phyloP scores from a whole-genome alignment of 2,113 vertebrate genomes.

The Centropus bengalensis region DNA sequence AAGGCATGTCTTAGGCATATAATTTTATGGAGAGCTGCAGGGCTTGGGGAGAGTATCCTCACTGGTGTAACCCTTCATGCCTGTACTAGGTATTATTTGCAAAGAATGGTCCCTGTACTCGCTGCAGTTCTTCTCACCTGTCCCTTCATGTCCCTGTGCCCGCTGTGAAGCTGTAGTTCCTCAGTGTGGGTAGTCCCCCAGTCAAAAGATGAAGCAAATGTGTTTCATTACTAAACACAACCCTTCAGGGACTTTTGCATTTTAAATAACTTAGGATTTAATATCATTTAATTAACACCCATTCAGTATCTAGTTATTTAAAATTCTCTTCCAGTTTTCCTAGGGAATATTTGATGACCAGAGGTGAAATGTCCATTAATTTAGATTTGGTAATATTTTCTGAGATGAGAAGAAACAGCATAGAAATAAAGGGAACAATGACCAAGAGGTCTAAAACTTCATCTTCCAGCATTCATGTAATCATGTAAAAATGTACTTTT shows the following conservation, averaged over 20 bases:
- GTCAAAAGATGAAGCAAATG: neutral
- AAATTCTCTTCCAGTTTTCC: neutral
- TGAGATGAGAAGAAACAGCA: neutral
- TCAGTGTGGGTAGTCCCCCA: neutral
- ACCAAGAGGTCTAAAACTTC: neutral
- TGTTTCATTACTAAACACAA: neutral
- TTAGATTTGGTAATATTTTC: neutral
- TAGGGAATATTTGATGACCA: neutral
- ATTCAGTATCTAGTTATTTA: neutral
- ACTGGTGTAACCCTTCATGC: accelerated
- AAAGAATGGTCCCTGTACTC: neutral
- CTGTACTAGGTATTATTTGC: neutral
- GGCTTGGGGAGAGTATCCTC: neutral
- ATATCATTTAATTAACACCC: neutral
- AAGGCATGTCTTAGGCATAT: neutral
- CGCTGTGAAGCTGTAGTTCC: neutral
- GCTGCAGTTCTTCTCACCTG: neutral
- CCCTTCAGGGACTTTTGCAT: neutral
- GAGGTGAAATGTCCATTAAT: neutral
- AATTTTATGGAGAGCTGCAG: neutral
- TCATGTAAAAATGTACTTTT: neutral
- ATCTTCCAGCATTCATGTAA: neutral
- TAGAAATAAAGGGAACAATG: neutral
- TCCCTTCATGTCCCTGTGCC: neutral
- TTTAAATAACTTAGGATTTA: neutral